Percentiles rank a stretch among this genome's conserved stretches.
Conservation (phyloP, 2,888 invertebrate species). For the Melinopterus prodromus region DNA sequence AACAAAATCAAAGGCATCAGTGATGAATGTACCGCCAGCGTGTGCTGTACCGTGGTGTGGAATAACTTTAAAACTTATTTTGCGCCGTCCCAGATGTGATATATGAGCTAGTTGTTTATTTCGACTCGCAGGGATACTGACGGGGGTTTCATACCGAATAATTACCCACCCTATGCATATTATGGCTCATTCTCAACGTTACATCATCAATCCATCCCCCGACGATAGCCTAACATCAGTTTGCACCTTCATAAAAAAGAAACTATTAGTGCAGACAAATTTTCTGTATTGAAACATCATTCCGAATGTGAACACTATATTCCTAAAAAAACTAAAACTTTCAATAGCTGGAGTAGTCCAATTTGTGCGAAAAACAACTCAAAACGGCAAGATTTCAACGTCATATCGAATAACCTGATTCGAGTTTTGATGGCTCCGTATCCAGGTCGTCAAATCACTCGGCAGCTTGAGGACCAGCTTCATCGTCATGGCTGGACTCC, state of each 20-base stretch:
- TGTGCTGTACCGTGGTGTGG: background rate
- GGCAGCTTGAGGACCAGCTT: background rate
- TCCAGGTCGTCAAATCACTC: background rate
- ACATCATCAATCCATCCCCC: background rate
- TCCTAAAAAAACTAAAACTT: no score
- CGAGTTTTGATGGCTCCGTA: background rate
- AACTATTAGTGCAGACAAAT: no score
- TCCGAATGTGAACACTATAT: no score
- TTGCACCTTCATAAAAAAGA: no score
- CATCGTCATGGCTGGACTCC: background rate
- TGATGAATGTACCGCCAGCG: background rate
- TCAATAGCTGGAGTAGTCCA: no score
- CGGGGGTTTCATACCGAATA: background rate
- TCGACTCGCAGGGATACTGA: background rate
- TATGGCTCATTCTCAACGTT: background rate
- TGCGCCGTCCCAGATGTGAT: background rate
- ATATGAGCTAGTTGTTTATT: slow-evolving; percentile 4
- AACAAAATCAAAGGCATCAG: background rate
- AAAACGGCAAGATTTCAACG: no score
- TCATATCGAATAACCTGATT: background rate
- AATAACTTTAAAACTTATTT: background rate
- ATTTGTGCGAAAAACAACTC: no score
- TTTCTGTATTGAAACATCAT: no score
- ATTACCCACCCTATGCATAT: background rate
- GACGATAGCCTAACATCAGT: background rate